Evolutionary conservation across 2,888 invertebrate genomes (phyloP), one percentile per base, ranked within the genome.

Genomic region (Drosophila robusta): DNA sequence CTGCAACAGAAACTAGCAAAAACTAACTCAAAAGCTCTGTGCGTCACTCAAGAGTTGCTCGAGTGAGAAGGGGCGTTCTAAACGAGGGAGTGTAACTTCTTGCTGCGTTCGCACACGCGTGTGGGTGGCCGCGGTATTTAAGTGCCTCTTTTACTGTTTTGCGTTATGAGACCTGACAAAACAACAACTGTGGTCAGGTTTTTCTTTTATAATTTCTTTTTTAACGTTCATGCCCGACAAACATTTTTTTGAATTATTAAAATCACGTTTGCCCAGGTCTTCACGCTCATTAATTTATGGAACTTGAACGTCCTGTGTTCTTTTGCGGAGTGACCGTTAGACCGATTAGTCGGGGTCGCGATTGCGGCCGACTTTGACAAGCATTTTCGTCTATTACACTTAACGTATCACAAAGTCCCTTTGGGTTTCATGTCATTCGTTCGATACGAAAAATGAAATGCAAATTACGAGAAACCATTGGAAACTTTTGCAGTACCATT

Each of bases 401-500:
- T n/a, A 26, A 51, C 45, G 39, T 51, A 64, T 46, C 45, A 61
- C 12, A 46, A 42, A 26, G 32, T 18, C 45, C 32, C 18, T 22
- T 50, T 16, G 36, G 24, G 16, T 45, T 61, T 50, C 54, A 22
- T 61, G 50, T 55, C 61, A 67, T 61, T 65, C 52, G 51, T 24
- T 32, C 58, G 49, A 46, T 47, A 52, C 52, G 54, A 50, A 9
- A 11, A 32, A 32, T 32, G 3, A 47, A 60, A 78, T 79, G 74
- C 68, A 78, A 78, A 79, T 73, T 76, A 32, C n/a, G 29, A 38
- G 51, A 51, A 46, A 22, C 26, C 41, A 12, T 14, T 34, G 24
- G 24, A 9, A 60, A 54, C 41, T 47, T 60, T 57, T 62, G 32
- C 63, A 52, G 16, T 54, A 52, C 9, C 56, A 60, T 66, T 66